Percentiles rank a stretch among this genome's conserved stretches.
Evolutionary conservation across 2,888 invertebrate species (phyloP).

Genomic region (Lepeophtheirus nordmannii): DNA sequence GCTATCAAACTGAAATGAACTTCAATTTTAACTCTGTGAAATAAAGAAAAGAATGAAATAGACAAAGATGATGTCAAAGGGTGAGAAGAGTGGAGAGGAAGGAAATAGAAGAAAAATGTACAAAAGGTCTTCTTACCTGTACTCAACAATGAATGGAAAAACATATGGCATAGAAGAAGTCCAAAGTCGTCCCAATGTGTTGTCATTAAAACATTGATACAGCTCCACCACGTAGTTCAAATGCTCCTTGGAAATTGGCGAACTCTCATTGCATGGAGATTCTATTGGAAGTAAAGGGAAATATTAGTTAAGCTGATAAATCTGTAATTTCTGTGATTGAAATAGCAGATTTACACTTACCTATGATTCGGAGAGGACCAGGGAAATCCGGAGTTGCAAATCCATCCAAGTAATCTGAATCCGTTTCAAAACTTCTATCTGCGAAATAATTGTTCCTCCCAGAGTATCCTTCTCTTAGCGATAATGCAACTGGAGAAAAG

Average conservation of each 20-base stretch:
- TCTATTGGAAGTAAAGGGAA: neutral
- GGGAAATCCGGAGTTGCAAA: neutral
- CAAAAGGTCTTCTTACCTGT: conserved; percentile 34
- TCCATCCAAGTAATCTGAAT: neutral
- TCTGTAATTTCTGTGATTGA: neutral
- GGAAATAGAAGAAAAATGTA: conserved; percentile 19
- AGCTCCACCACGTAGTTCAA: conserved; percentile 39
- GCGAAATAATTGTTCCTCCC: neutral
- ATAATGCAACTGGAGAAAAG: neutral
- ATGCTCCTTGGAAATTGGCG: conserved; percentile 38
- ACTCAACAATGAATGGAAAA: conserved; percentile 43
- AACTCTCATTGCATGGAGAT: conserved; percentile 26
- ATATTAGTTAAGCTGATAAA: neutral
- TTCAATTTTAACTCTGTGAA: conserved; percentile 25
- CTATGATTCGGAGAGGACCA: neutral
- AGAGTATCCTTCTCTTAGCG: neutral
- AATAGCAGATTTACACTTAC: no score
- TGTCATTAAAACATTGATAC: conserved; percentile 41
- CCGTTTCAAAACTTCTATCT: conserved; percentile 7
- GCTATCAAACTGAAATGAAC: conserved; percentile 38
- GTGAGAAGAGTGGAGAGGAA: neutral
- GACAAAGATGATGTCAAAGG: neutral
- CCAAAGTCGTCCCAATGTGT: conserved; percentile 42
- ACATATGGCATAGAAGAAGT: conserved; percentile 42
- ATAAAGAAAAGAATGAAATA: conserved; percentile 11